A percentile compares a stretch with the other conserved stretches of the same genome.
Conservation (phyloP, 2,888 invertebrate species). For the Amphipoea oculea region DNA sequence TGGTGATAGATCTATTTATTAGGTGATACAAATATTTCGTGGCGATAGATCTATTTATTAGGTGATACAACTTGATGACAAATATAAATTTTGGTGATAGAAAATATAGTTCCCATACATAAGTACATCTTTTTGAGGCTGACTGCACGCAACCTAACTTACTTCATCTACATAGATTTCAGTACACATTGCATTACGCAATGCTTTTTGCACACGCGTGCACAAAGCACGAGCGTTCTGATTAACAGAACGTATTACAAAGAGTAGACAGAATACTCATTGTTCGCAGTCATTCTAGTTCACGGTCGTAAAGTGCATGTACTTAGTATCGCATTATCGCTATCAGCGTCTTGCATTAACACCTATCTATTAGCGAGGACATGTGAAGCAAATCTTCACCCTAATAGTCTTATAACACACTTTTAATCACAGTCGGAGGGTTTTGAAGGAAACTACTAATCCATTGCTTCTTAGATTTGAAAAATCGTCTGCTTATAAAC, state of each 20-base stretch:
- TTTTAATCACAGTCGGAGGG: no score
- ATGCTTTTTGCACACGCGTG: background rate
- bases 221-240: constrained; percentile 8
- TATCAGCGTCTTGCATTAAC: constrained; percentile 31
- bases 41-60: no score
- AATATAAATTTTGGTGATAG: no score
- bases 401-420: no score
- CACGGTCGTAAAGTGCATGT: constrained; percentile 39
- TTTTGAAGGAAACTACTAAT: no score
- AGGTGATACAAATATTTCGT: no score
- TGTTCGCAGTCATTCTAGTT: constrained; percentile 47
- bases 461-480: no score
- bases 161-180: constrained; percentile 1
- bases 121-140: background rate
- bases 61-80: no score
- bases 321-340: constrained; percentile 32
- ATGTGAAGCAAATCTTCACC: background rate
- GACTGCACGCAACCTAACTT: background rate
- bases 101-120: no score
- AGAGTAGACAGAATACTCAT: constrained; percentile 21
- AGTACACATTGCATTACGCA: constrained; percentile 1
- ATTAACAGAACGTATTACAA: constrained; percentile 45
- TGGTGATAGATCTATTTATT: no score
- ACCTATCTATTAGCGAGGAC: constrained; percentile 17
- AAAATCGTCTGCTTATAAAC: no score